phyloP scores from a whole-genome alignment of 2,113 vertebrate species.

The Holacanthus passer region DNA sequence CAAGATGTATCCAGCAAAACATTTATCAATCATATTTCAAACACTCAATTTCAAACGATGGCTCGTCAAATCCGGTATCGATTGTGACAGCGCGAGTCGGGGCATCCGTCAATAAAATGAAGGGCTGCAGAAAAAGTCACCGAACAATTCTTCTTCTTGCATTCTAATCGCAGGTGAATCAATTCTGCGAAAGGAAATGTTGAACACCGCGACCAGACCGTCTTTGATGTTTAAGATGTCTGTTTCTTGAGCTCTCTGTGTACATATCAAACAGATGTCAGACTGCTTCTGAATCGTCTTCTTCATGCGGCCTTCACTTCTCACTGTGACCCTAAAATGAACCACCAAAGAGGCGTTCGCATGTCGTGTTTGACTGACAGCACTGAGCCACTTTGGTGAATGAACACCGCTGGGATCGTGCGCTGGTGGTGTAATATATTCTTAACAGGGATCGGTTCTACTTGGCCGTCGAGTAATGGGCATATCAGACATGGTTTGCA shows the following conservation, averaged over 20 bases:
- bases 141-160: constrained; percentile 41
- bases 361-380: constrained; percentile 61
- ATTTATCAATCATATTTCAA: constrained; percentile 70
- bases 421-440: constrained; percentile 24
- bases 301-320: constrained; percentile 27
- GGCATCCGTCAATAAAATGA: constrained; percentile 65
- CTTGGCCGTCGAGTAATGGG: constrained; percentile 35
- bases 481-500: constrained; percentile 51
- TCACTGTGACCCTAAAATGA: constrained; percentile 48
- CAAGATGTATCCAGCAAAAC: constrained; percentile 22
- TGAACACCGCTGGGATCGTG: constrained; percentile 18
- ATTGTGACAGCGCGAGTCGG: constrained; percentile 53
- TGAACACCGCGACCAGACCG: background rate
- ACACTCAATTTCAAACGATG: constrained; percentile 51
- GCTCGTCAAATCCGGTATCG: constrained; percentile 67
- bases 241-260: constrained; percentile 4
- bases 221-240: constrained; percentile 43
- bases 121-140: constrained; percentile 46
- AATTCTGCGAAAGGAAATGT: constrained; percentile 26
- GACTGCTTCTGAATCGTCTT: constrained; percentile 1
- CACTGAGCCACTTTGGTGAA: constrained; percentile 39
- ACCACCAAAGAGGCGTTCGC: constrained; percentile 16
- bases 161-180: constrained; percentile 64
- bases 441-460: constrained; percentile 17
- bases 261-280: constrained; percentile 47